Evolutionary conservation across 2,888 invertebrate species (phyloP).

Genomic region (Anarsia innoxiella): DNA sequence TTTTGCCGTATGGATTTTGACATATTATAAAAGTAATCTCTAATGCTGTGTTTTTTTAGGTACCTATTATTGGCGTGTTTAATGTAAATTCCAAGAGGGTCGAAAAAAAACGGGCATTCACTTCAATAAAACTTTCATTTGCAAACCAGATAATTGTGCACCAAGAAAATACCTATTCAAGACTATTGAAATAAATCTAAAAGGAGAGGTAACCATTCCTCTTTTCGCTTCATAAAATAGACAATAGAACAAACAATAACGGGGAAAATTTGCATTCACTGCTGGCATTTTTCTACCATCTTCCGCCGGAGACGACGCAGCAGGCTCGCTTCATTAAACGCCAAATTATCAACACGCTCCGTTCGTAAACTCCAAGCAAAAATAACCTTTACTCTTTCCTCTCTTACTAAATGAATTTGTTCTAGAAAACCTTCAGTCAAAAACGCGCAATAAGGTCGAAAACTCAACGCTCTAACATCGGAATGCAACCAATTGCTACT

Average conservation of each 20-base stretch:
- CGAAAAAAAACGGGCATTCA: constrained; percentile 7
- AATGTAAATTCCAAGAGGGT: no score
- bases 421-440: no score
- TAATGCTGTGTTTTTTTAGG: no score
- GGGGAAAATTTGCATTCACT: constrained; percentile 64
- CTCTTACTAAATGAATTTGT: no score
- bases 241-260: constrained; percentile 70
- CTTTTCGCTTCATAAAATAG: constrained; percentile 56
- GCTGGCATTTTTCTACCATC: constrained; percentile 60
- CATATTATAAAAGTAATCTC: no score
- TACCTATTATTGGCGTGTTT: no score
- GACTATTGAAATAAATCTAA: constrained; percentile 16
- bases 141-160: not conserved
- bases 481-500: constrained; percentile 43
- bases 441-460: no score
- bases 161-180: constrained; percentile 7
- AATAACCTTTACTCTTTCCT: constrained; percentile 46
- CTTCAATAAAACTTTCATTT: constrained; percentile 11
- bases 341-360: constrained; percentile 66
- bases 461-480: no score
- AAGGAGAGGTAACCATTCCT: constrained; percentile 29
- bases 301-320: constrained; percentile 57
- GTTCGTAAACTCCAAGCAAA: constrained; percentile 48
- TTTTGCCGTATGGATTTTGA: no score
- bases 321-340: constrained; percentile 67